Conservation (phyloP, 2,888 invertebrate species). For the Ligdia adustata region DNA sequence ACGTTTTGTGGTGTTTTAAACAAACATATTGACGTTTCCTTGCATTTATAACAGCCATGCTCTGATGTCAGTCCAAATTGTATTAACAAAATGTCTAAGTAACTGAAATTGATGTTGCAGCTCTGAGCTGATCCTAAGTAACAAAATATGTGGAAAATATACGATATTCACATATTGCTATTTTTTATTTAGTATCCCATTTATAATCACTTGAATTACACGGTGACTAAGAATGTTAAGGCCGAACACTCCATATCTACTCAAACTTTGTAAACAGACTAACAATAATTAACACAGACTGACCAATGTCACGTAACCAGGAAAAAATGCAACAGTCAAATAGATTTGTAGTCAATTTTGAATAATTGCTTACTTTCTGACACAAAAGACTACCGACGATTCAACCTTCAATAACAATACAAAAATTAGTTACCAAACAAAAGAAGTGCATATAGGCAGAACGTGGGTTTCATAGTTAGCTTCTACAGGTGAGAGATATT, state of each 20-base stretch:
- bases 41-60: constrained; percentile 19
- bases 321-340: constrained; percentile 6
- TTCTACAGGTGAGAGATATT: constrained; percentile 27
- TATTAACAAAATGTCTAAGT: constrained; percentile 15
- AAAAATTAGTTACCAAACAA: constrained; percentile 8
- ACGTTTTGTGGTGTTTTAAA: constrained; percentile 55
- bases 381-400: constrained; percentile 12
- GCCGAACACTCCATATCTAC: neutral
- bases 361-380: constrained; percentile 13
- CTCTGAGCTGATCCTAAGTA: constrained; percentile 65
- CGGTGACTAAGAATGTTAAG: constrained; percentile 1
- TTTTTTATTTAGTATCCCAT: constrained; percentile 13
- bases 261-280: neutral
- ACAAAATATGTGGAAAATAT: constrained; percentile 29
- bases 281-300: neutral
- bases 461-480: constrained; percentile 9
- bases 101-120: constrained; percentile 59
- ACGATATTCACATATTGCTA: constrained; percentile 21
- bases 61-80: constrained; percentile 12
- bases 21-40: constrained; percentile 38
- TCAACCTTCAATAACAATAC: constrained; percentile 11
- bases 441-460: constrained; percentile 8
- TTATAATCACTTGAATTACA: neutral
- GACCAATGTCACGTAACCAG: constrained; percentile 6
- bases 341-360: constrained; percentile 10